A percentile compares a stretch with the other conserved stretches of the same genome.
phyloP scores from a whole-genome alignment of 2,888 invertebrate species.

The Conomelus anceps region DNA sequence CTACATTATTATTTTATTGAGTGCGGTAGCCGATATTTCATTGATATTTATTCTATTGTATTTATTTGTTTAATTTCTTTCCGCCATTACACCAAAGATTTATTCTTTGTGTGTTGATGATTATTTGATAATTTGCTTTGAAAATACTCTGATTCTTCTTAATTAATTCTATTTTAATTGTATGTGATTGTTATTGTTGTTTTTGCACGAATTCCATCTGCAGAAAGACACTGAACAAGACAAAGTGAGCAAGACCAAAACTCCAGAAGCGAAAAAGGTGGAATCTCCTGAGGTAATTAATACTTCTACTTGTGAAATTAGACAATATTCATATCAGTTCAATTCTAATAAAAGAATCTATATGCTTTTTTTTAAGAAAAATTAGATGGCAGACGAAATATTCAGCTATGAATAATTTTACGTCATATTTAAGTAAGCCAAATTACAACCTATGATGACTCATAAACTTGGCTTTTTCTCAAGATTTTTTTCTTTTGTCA shows the following conservation, averaged over 20 bases:
- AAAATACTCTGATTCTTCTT: background rate
- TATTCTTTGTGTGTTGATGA: too few relatives aligned
- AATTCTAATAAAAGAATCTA: too few relatives aligned
- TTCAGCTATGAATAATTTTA: too few relatives aligned
- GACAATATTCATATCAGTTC: background rate
- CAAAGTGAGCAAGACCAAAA: background rate
- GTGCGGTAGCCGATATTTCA: background rate
- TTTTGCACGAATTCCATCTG: background rate
- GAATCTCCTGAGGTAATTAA: background rate
- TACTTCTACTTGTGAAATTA: too few relatives aligned
- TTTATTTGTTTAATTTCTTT: background rate
- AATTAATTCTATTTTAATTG: background rate
- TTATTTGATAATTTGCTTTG: background rate
- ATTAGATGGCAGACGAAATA: too few relatives aligned
- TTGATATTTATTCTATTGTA: background rate
- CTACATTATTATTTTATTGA: too few relatives aligned
- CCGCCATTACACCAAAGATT: too few relatives aligned
- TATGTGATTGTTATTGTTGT: background rate
- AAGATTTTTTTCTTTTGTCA: too few relatives aligned
- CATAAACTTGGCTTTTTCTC: too few relatives aligned
- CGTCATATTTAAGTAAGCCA: background rate
- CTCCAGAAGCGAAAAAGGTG: background rate
- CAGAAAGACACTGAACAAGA: slow-evolving; percentile 6
- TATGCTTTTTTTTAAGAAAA: too few relatives aligned
- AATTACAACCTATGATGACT: too few relatives aligned